Percentiles rank a stretch among this genome's conserved stretches.
These are phyloP conservation scores for Coccyzus lansbergi DNA, from an alignment of 2,797 vertebrate species.

Conservation along the genomic window DNA sequence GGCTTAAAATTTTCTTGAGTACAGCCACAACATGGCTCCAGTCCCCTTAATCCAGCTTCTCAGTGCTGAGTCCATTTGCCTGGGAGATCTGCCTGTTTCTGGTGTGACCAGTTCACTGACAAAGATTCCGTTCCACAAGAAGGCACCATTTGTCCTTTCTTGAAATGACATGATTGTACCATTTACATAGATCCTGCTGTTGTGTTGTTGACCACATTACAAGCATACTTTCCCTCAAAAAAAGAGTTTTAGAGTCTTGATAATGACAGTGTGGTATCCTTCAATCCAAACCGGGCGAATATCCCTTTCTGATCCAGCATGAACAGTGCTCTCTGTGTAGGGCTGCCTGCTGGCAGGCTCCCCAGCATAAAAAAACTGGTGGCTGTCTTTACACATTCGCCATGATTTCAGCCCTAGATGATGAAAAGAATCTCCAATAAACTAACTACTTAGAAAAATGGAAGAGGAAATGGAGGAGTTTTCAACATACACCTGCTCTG, in stretches of 20 bases:
- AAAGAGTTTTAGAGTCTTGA: background rate
- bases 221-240: background rate
- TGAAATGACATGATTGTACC: background rate
- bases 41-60: background rate
- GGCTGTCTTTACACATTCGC: background rate
- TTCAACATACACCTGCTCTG: background rate
- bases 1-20: background rate
- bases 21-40: accelerated
- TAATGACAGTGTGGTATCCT: background rate
- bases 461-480: background rate
- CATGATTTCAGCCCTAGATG: background rate
- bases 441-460: background rate
- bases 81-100: background rate
- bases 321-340: background rate
- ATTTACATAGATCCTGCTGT: background rate
- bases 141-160: background rate
- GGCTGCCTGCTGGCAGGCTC: background rate
- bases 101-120: background rate
- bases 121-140: background rate
- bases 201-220: background rate
- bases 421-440: background rate
- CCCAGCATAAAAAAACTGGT: background rate
- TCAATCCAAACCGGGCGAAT: background rate
- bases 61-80: background rate
- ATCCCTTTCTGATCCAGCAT: background rate